These are phyloP conservation scores for Lophura nycthemera DNA, from an alignment of 2,113 vertebrate genomes.

Conservation along the genomic window DNA sequence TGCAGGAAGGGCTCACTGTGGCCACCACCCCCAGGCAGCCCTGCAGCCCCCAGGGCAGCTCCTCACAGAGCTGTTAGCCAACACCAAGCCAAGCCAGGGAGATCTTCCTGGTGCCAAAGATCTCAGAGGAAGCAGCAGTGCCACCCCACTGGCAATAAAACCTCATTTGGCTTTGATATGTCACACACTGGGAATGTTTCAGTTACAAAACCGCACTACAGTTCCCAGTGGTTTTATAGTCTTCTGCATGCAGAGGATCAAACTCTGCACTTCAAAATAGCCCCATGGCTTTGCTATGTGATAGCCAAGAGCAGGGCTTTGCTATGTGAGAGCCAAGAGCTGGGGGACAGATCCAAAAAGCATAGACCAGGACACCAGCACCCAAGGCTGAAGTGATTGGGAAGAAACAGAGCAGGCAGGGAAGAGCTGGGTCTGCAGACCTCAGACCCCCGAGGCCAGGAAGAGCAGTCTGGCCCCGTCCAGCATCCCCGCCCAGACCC, in stretches of 20 bases:
- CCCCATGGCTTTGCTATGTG: background rate
- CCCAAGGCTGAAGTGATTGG: background rate
- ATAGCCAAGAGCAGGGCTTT: background rate
- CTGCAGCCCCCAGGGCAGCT: background rate
- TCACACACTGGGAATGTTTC: background rate
- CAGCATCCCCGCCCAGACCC: background rate
- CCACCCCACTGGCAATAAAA: background rate
- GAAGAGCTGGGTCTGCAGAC: background rate
- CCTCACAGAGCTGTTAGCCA: background rate
- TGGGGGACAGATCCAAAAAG: background rate
- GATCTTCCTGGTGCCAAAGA: background rate
- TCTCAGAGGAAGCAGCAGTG: background rate
- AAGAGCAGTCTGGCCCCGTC: background rate
- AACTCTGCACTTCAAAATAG: background rate
- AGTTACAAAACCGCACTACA: background rate
- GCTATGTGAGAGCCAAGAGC: accelerated
- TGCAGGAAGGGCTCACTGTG: background rate
- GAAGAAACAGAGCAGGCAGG: background rate
- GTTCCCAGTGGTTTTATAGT: background rate
- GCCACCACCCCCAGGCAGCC: background rate
- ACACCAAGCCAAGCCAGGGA: background rate
- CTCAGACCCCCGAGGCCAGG: background rate
- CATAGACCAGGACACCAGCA: background rate
- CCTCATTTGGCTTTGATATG: too few relatives aligned
- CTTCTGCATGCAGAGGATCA: background rate